Evolutionary conservation across 1,140 invertebrate species (phyloP), one percentile per base, ranked within the genome.

Genomic region (Lycorma delicatula): DNA sequence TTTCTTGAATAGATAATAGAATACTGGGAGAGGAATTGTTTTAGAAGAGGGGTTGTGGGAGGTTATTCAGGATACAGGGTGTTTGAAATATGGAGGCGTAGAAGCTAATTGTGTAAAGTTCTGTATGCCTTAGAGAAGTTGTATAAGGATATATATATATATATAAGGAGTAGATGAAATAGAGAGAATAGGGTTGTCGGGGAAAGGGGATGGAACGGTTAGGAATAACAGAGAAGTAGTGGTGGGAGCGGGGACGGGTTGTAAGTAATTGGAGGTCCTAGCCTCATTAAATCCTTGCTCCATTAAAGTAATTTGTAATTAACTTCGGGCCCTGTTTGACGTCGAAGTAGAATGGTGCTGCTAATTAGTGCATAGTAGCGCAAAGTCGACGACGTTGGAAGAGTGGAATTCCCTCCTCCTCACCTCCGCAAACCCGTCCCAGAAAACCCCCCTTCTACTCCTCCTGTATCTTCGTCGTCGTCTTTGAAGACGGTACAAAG

Each of bases 51-150:
- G 36, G 36, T 38, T 2, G 16, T 16, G 41, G n/a, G 12, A 3
- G 20, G 38, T 16, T 16, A 12, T 41, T 16, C 6, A 16, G 81
- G 77, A 56, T 75, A 75, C 51, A 70, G 71, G 36, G 66, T 66
- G 7, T n/a, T n/a, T n/a, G 70, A 44, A 44, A 9, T 6, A 22
- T 16, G n/a, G 41, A 22, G 16, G 23, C 23, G 41, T 20, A 22
- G 41, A 22, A 22, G 41, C 41, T 44, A 44, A 44, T 44, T 44
- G 41, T 44, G 41, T 22, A 44, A 44, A 44, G 41, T 44, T 44
- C 41, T 18, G 11, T 22, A n/a, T n/a, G n/a, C n/a, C n/a, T n/a
- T n/a, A n/a, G n/a, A n/a, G n/a, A n/a, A n/a, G n/a, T n/a, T n/a
- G n/a, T n/a, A n/a, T n/a, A n/a, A n/a, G n/a, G n/a, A n/a, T n/a